Percentiles rank a stretch among this genome's conserved stretches.
Conservation (phyloP, 2,888 invertebrate species). For the Clanis bilineata region DNA sequence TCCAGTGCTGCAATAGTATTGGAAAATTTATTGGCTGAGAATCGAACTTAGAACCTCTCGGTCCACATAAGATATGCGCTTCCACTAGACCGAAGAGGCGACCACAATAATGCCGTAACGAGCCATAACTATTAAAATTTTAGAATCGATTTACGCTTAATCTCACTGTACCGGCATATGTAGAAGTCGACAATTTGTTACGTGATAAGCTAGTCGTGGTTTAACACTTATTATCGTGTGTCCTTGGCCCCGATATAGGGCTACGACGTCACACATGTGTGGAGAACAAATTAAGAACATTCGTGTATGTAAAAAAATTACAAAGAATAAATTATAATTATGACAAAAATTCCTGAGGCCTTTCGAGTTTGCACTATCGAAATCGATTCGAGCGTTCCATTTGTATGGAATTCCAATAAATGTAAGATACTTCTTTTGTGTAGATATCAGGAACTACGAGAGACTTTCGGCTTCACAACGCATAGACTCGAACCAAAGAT, state of each 20-base stretch:
- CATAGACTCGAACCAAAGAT: no score
- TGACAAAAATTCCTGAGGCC: background rate
- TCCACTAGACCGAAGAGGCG: no score
- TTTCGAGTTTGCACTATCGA: no score
- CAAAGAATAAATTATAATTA: background rate
- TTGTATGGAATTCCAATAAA: no score
- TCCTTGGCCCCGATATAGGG: constrained; percentile 20
- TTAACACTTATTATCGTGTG: constrained; percentile 17
- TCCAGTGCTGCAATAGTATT: no score
- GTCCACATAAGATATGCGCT: no score
- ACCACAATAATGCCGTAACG: no score
- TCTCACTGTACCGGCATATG: constrained; percentile 11
- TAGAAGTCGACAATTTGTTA: constrained; percentile 19
- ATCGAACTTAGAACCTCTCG: no score
- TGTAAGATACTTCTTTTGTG: no score
- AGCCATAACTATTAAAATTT: background rate
- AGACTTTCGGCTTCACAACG: no score
- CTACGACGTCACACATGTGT: background rate
- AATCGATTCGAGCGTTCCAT: background rate
- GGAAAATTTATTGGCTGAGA: no score
- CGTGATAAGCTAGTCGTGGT: constrained; percentile 18
- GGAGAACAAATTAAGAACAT: constrained; percentile 2
- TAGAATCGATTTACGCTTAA: constrained; percentile 11
- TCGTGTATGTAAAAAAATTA: background rate
- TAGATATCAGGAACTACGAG: no score